A percentile compares a stretch with the other conserved stretches of the same genome.
These are phyloP conservation scores for Sarcophaga bullata DNA, from an alignment of 1,140 invertebrate species.

Conservation along the genomic window DNA sequence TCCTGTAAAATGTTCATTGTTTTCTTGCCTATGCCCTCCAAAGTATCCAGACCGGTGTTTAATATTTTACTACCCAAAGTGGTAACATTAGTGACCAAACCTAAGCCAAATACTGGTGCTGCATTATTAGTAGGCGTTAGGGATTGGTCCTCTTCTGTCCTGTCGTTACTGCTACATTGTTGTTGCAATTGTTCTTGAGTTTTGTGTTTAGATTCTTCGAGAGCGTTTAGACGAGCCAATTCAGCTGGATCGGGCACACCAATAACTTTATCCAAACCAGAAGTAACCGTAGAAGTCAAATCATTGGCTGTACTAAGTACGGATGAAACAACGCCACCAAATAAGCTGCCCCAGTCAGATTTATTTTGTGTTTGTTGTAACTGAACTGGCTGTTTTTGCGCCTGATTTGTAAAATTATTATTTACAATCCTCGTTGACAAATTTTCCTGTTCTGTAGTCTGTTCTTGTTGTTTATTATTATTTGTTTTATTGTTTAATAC, in stretches of 20 bases:
- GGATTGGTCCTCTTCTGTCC: constrained; percentile 37
- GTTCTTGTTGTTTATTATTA: not conserved
- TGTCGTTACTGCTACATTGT: constrained; percentile 41
- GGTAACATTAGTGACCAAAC: constrained; percentile 74
- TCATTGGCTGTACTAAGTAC: constrained; percentile 78
- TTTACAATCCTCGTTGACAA: not conserved
- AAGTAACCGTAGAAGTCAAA: constrained; percentile 80
- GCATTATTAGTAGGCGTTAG: not conserved
- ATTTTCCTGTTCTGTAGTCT: not conserved
- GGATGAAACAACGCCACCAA: constrained; percentile 78
- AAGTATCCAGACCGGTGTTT: constrained; percentile 83
- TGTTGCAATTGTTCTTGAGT: constrained; percentile 13
- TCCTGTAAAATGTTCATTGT: constrained; percentile 93
- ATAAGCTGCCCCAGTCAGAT: constrained; percentile 56
- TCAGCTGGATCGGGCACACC: constrained; percentile 82
- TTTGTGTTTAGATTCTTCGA: constrained; percentile 49
- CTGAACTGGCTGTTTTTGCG: constrained; percentile 46
- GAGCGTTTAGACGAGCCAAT: constrained; percentile 69
- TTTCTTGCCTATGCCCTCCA: constrained; percentile 92
- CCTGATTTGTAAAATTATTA: constrained; percentile 43
- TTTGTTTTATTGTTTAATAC: constrained; percentile 40
- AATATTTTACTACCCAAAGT: constrained; percentile 81
- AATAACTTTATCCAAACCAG: constrained; percentile 79
- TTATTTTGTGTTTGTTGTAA: constrained; percentile 45
- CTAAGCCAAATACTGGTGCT: constrained; percentile 50